Conservation (phyloP, 2,888 invertebrate species). For the Ramazzottius varieornatus region DNA sequence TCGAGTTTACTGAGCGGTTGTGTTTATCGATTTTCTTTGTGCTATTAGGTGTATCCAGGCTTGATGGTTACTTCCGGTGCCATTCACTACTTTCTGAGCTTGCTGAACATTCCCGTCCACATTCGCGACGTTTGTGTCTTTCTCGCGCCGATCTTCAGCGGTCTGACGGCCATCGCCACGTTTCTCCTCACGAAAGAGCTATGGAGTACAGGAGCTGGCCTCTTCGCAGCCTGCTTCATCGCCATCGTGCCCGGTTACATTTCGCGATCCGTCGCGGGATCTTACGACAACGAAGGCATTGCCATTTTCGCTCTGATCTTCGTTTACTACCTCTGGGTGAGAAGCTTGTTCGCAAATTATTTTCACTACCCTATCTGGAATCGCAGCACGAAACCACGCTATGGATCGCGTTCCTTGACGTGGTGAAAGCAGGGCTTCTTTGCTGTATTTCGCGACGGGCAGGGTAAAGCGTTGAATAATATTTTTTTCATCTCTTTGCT, state of each 20-base stretch:
- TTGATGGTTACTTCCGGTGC: conserved; percentile 95
- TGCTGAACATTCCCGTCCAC: conserved; percentile 81
- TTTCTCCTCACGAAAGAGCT: conserved; percentile 88
- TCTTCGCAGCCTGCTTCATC: conserved; percentile 95
- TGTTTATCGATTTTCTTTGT: too few species aligned
- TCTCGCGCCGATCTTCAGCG: conserved; percentile 90
- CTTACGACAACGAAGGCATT: conserved; percentile 98
- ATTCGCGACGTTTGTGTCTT: conserved; percentile 97
- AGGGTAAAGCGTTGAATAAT: too few species aligned
- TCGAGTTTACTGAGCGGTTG: too few species aligned
- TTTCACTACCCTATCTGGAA: too few species aligned
- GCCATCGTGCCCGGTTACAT: conserved; percentile 97
- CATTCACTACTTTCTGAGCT: conserved; percentile 71
- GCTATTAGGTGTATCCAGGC: conserved; percentile 70
- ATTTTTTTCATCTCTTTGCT: conserved; percentile 7
- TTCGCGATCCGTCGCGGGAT: conserved; percentile 91
- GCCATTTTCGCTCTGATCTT: conserved; percentile 97
- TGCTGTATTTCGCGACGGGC: too few species aligned
- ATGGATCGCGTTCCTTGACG: too few species aligned
- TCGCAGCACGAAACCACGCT: too few species aligned
- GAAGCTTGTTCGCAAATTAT: too few species aligned
- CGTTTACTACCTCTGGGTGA: conserved; percentile 87
- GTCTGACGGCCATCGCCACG: conserved; percentile 84
- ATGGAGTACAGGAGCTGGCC: conserved; percentile 80
- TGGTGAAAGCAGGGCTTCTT: too few species aligned